Evolutionary conservation across 2,888 invertebrate species (phyloP).

Genomic region (Eretmocerus hayati): DNA sequence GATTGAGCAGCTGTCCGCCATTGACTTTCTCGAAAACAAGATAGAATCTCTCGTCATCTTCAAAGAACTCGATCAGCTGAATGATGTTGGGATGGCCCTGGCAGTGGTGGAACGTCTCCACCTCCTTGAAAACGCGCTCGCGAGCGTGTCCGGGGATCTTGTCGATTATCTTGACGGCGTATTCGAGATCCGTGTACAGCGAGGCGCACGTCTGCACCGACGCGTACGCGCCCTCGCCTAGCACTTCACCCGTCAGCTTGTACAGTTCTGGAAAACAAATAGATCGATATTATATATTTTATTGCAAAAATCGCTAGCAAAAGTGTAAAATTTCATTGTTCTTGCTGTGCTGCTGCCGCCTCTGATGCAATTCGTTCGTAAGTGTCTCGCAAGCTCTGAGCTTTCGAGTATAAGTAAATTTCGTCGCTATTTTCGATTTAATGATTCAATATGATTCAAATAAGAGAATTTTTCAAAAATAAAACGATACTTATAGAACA

Average conservation of each 20-base stretch:
- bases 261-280: slow-evolving; percentile 71
- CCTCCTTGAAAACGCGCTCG: slow-evolving; percentile 93
- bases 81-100: slow-evolving; percentile 96
- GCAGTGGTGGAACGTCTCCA: slow-evolving; percentile 98
- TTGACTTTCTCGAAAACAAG: slow-evolving; percentile 97
- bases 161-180: slow-evolving; percentile 95
- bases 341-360: too few species aligned
- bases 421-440: too few species aligned
- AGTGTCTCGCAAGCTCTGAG: too few species aligned
- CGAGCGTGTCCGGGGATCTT: slow-evolving; percentile 92
- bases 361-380: too few species aligned
- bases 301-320: not conserved
- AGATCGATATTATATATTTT: too few species aligned
- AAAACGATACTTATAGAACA: too few species aligned
- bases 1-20: slow-evolving; percentile 87
- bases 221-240: slow-evolving; percentile 95
- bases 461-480: too few species aligned
- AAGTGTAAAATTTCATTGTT: too few species aligned
- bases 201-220: slow-evolving; percentile 91
- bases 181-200: slow-evolving; percentile 86
- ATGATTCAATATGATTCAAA: too few species aligned
- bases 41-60: slow-evolving; percentile 94
- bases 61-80: slow-evolving; percentile 94
- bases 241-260: slow-evolving; percentile 87
- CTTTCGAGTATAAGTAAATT: too few species aligned